Conservation (phyloP, 2,888 invertebrate genomes). For the Hipparchia semele region DNA sequence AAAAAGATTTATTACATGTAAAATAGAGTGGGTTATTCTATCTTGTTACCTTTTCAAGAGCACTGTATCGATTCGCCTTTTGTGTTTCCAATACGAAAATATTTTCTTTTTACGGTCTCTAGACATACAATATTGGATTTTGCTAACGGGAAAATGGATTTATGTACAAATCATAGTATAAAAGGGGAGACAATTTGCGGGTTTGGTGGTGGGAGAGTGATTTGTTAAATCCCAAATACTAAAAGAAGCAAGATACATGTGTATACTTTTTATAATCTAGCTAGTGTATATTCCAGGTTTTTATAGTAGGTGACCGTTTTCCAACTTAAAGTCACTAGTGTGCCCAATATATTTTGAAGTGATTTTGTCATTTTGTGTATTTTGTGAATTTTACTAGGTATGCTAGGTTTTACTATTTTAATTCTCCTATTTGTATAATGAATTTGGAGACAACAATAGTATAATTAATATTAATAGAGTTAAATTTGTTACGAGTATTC, state of each 20-base stretch:
- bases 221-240: background rate
- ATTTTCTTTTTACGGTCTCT: constrained; percentile 11
- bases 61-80: constrained; percentile 14
- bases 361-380: too few species aligned
- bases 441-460: too few species aligned
- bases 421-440: too few species aligned
- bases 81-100: constrained; percentile 13
- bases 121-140: constrained; percentile 13
- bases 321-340: too few species aligned
- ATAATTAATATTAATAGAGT: too few species aligned
- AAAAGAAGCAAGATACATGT: background rate
- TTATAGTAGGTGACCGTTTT: too few species aligned
- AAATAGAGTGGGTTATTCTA: constrained; percentile 18
- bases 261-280: background rate
- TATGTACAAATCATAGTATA: constrained; percentile 2
- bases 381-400: too few species aligned
- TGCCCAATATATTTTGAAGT: too few species aligned
- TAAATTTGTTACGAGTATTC: too few species aligned
- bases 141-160: constrained; percentile 5
- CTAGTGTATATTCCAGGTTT: too few species aligned
- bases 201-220: background rate
- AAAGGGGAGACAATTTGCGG: background rate
- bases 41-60: constrained; percentile 11
- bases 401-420: too few species aligned
- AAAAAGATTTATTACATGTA: constrained; percentile 16